Conservation (phyloP, 2,888 invertebrate species). For the Apamea anceps region DNA sequence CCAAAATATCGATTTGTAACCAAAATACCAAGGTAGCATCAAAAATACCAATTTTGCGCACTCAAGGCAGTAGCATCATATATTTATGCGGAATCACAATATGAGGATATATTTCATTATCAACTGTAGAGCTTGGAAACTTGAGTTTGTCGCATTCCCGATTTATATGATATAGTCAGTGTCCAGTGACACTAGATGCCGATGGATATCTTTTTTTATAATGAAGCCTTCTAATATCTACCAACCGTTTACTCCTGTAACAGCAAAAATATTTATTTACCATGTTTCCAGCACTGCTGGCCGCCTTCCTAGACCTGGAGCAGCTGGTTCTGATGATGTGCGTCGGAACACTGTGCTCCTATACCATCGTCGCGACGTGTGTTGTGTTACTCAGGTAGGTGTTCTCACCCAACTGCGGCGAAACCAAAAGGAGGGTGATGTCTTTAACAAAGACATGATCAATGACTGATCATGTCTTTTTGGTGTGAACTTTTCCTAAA, state of each 20-base stretch:
- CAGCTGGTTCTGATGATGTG: constrained; percentile 96
- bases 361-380: constrained; percentile 96
- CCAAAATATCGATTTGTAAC: no score
- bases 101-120: neutral
- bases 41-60: neutral
- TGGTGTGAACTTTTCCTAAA: no score
- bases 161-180: neutral
- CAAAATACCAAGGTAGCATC: no score
- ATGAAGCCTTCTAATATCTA: neutral
- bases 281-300: constrained; percentile 91
- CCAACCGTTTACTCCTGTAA: neutral
- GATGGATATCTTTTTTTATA: neutral
- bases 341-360: constrained; percentile 95
- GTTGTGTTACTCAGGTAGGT: constrained; percentile 93
- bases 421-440: neutral
- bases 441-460: neutral
- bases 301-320: constrained; percentile 94
- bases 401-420: neutral
- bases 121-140: neutral
- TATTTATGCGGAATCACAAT: neutral
- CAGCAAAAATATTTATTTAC: neutral
- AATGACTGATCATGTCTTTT: neutral
- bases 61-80: neutral
- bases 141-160: neutral
- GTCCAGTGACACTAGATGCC: neutral